These are phyloP conservation scores for Zapornia atra DNA, from an alignment of 2,113 vertebrate genomes.

Conservation along the genomic window DNA sequence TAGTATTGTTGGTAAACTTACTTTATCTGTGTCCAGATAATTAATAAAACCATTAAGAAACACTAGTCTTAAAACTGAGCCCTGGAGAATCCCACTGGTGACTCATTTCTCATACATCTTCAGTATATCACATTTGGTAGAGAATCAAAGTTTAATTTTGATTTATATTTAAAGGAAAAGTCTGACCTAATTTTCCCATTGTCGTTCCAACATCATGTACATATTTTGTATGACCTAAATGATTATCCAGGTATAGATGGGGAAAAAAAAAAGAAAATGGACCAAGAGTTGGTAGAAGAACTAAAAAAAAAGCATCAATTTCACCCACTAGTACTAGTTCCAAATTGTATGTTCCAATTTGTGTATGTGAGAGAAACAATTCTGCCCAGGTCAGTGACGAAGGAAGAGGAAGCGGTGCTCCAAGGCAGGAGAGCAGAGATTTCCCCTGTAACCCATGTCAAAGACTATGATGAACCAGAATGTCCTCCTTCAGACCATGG, in stretches of 20 bases:
- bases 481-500: background rate
- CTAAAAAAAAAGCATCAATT: background rate
- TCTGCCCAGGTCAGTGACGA: background rate
- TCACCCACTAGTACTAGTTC: background rate
- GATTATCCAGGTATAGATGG: background rate
- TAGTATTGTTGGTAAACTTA: background rate
- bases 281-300: background rate
- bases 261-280: background rate
- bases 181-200: background rate
- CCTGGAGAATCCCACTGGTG: background rate
- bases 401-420: background rate
- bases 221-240: background rate
- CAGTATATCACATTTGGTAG: background rate
- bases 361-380: background rate
- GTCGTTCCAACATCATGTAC: background rate
- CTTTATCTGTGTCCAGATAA: background rate
- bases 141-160: background rate
- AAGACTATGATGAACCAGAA: background rate
- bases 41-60: background rate
- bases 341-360: background rate
- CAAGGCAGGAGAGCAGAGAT: background rate
- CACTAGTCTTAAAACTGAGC: background rate
- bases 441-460: background rate
- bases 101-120: background rate
- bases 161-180: background rate